Conservation (phyloP, 2,797 vertebrate species). For the Bovichtus variegatus region DNA sequence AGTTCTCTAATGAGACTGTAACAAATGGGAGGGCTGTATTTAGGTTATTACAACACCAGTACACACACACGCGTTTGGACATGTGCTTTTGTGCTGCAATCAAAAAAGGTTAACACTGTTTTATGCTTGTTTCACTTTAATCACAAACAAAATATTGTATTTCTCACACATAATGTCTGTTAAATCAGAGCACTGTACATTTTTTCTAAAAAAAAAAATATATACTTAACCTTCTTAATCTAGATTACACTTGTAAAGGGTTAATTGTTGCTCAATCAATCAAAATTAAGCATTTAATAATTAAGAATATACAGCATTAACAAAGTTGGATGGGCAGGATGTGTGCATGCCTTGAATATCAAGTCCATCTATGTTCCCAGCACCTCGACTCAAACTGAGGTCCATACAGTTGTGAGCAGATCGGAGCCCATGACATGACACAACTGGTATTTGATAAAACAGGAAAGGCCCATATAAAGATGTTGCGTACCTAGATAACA, state of each 20-base stretch:
- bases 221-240: no score
- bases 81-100: constrained; percentile 38
- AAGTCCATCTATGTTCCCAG: background rate
- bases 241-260: background rate
- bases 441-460: background rate
- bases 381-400: background rate
- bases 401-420: background rate
- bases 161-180: background rate
- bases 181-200: background rate
- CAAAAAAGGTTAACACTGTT: background rate
- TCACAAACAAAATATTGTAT: background rate
- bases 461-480: background rate
- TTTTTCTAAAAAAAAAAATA: background rate
- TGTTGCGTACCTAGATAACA: background rate
- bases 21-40: constrained; percentile 73
- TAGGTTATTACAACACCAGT: constrained; percentile 63
- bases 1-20: constrained; percentile 76
- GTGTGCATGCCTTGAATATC: background rate
- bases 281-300: background rate
- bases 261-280: background rate
- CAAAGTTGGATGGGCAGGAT: background rate
- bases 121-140: constrained; percentile 5
- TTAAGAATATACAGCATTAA: background rate
- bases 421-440: background rate
- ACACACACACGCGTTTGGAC: constrained; percentile 23